Base-by-base conservation (phyloP, 2,888 invertebrate species). In the Cetonia aurata region DNA sequence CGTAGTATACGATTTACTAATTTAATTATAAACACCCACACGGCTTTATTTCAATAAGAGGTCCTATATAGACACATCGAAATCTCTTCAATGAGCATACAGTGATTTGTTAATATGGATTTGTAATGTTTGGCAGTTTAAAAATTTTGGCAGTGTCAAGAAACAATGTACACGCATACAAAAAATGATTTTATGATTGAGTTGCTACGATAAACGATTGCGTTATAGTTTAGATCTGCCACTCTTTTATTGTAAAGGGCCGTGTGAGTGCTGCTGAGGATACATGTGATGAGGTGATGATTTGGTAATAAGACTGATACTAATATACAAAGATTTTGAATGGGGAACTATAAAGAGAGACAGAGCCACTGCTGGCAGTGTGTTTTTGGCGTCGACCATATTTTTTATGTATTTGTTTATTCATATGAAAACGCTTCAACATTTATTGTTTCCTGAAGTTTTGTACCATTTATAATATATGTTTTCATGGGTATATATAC, bases 351-450 rank as follows among this genome's bases (percentile, higher is more conserved):
- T 52, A 48, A 48, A 60, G 41, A 31, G 57, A 83, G 83, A 83
- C 81, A 83, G 82, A 83, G 82, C 79, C 83, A 82, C 82, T 81
- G 81, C 77, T 79, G 84, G 83, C 83, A 83, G 83, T 83, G 83
- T 78, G 76, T 76, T 73, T 73, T 69, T 53, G 71, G 75, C 72
- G 76, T 73, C 76, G 72, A 76, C 75, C 76, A 70, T 70, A 52
- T 69, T 70, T 70, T 67, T 41, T 55, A 15, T 67, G 62, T 65
- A 71, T 72, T 70, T 44, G 25, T 33, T 67, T 55, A 56, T 33
- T 60, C 52, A 60, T 70, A 70, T 69, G 62, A 71, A 66, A 69
- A 71, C 55, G 70, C 70, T 25, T 60, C 60, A 60, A 60, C 60
- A 60, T 60, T 73, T 73, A 69, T 72, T 57, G 69, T 70, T 69